Evolutionary conservation across 1,140 invertebrate species (phyloP).

Genomic region (Euwallacea fornicatus): DNA sequence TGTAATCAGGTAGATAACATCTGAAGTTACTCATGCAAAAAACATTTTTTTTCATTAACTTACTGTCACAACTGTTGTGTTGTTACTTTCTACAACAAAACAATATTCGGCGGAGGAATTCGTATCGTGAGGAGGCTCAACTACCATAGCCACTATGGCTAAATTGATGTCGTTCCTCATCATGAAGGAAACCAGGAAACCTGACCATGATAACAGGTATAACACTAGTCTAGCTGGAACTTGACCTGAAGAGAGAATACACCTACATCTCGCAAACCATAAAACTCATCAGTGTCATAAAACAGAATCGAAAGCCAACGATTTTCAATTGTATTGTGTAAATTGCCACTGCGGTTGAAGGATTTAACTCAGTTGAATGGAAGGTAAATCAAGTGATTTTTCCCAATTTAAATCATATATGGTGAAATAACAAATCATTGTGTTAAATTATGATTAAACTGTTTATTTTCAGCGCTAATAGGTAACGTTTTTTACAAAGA

Average conservation of each 20-base stretch:
- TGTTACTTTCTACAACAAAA: slow-evolving; percentile 40
- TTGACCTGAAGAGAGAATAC: slow-evolving; percentile 45
- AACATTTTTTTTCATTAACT: neutral
- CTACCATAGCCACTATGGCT: slow-evolving; percentile 69
- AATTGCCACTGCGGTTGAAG: too few species aligned
- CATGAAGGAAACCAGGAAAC: slow-evolving; percentile 75
- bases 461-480: too few species aligned
- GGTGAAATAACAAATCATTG: too few species aligned
- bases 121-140: slow-evolving; percentile 39
- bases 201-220: slow-evolving; percentile 71
- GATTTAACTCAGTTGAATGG: neutral
- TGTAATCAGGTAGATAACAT: too few species aligned
- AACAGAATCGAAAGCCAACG: too few species aligned
- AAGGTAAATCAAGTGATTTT: slow-evolving; percentile 1
- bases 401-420: neutral
- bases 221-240: slow-evolving; percentile 67
- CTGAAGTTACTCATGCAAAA: neutral
- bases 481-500: too few species aligned
- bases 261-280: too few species aligned
- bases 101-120: slow-evolving; percentile 47
- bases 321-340: too few species aligned
- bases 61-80: slow-evolving; percentile 41
- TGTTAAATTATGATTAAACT: too few species aligned
- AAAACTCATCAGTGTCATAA: too few species aligned
- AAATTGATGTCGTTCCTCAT: slow-evolving; percentile 76